Base-by-base conservation (phyloP, 2,797 vertebrate genomes). In the Lagorchestes hirsutus region DNA sequence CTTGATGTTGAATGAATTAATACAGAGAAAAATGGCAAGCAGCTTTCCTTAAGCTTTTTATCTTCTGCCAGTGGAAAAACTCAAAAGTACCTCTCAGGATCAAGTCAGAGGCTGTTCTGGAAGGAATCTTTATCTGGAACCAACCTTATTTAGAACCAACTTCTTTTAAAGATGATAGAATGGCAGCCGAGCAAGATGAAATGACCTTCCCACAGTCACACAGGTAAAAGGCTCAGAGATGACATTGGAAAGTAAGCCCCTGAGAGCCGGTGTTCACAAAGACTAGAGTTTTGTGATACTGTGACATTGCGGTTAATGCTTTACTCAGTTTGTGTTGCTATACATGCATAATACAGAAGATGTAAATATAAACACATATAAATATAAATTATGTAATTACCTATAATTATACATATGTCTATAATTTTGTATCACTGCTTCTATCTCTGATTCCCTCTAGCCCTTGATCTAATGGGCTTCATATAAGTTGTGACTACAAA, bases 321-420 rank as follows among this genome's bases (percentile, higher is more conserved):
- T 46, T 96, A 0, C 5, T 24, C 0, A 74, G 31, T 50, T 91
- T 14, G 9, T 87, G 94, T 95, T 93, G 18, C 92, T 93, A 91
- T 46, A 46, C 90, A 40, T 22, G 0, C 14, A 55, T 74, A 90
- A 55, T 57, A 90, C 14, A 96, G 13, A 74, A 28, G 55, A 91
- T 3, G 54, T 91, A 82, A 96, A 96, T 93, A 54, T 93, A 95
- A 91, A 74, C 11, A 59, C 18, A 90, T 16, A 0, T 94, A 90
- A 62, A 90, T 56, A 29, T 46, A 55, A 56, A 55, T 54, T 1
- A 56, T 92, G 54, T 11, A 91, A 92, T 93, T n/a, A 54, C 62
- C 24, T 16, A 59, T 92, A 9, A 91, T 54, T 92, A 62, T 92
- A 56, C 57, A 34, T 93, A 31, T 90, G 3, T 59, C 0, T 55